Evolutionary conservation across 2,113 vertebrate species (phyloP), one percentile per base, ranked within the genome.

Genomic region (Anguilla japonica): DNA sequence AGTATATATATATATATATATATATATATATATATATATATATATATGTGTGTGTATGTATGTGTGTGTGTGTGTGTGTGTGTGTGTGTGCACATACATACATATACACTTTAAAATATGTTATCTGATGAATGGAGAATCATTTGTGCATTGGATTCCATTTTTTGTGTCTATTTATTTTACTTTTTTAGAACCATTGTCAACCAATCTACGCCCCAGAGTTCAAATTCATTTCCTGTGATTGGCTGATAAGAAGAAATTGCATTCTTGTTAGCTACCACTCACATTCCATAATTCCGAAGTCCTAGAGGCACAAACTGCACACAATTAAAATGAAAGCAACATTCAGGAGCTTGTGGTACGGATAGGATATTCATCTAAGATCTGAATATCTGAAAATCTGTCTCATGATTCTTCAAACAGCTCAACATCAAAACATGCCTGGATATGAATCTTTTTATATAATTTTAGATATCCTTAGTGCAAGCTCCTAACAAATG

Each of bases 151-250:
- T 34, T 14, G 57, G 81, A n/a, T n/a, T 34, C 29, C n/a, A 18
- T 15, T 53, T 56, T 83, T 57, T n/a, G 7, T 71, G 26, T 71
- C 6, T 71, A 3, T 71, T 71, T 71, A 8, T n/a, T 71, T 29
- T 39, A 6, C 20, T 15, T 13, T 63, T n/a, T 80, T 41, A 34
- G 1, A 34, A 26, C 26, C 78, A 57, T 18, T 60, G 53, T 13
- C 63, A 18, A 39, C 50, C 43, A 34, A 53, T 83, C 50, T 78
- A 53, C n/a, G 79, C 71, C 34, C 78, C 8, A 20, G 46, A 29
- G 57, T 82, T 67, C 50, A 81, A 81, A 81, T 40, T 60, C 14
- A 85, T 83, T 85, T 85, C 84, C 80, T 82, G n/a, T 34, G 81
- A 85, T 83, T 71, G 29, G 29, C 79, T n/a, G 40, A 85, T 85